Percentiles rank a stretch among this genome's conserved stretches.
Conservation (phyloP, 2,888 invertebrate genomes). For the Caradrina clavipalpis region DNA sequence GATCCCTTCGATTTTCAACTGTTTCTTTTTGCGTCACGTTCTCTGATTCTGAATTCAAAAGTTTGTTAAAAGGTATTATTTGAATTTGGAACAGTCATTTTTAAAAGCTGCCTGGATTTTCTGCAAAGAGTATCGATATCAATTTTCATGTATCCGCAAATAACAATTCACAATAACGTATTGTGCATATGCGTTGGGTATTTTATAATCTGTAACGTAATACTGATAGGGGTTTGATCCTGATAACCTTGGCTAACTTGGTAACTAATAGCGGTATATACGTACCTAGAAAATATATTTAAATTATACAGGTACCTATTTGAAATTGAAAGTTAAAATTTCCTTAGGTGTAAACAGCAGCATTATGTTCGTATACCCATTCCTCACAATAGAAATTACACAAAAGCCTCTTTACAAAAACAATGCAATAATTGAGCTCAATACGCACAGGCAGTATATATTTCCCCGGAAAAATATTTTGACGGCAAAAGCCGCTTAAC, state of each 20-base stretch:
- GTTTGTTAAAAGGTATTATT: neutral
- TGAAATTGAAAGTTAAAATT: constrained; percentile 18
- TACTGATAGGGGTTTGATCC: constrained; percentile 61
- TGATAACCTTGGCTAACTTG: constrained; percentile 63
- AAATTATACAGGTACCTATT: too few species aligned
- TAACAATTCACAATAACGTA: constrained; percentile 55
- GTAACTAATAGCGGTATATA: constrained; percentile 49
- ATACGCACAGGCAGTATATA: constrained; percentile 55
- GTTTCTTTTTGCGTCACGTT: constrained; percentile 1
- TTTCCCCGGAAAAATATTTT: constrained; percentile 65
- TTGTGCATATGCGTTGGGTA: constrained; percentile 51
- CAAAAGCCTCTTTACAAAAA: constrained; percentile 39
- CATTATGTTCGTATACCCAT: constrained; percentile 3
- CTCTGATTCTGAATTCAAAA: constrained; percentile 18
- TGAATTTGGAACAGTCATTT: neutral
- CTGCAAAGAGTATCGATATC: constrained; percentile 47
- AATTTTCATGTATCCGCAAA: constrained; percentile 52
- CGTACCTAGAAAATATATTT: constrained; percentile 5
- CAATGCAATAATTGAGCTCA: constrained; percentile 34
- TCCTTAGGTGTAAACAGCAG: constrained; percentile 16
- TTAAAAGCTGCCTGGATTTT: neutral
- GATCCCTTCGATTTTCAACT: constrained; percentile 9
- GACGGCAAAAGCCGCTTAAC: constrained; percentile 82
- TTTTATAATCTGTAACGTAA: constrained; percentile 62
- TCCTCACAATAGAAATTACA: constrained; percentile 6